Evolutionary conservation across 2,113 vertebrate species (phyloP).

Genomic region (Podarcis muralis): DNA sequence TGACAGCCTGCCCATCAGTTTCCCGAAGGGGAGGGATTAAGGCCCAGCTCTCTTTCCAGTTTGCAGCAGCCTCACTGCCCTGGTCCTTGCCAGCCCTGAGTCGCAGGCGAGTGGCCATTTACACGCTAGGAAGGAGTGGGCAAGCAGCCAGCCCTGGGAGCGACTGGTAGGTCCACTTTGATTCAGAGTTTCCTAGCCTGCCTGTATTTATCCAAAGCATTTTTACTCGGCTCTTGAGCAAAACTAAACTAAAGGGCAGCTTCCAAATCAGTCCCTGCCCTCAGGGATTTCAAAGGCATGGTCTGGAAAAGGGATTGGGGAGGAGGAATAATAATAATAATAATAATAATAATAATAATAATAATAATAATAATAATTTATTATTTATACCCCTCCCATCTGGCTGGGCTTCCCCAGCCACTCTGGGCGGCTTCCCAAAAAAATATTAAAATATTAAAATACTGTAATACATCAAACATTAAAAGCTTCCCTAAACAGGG

Average conservation of each 20-base stretch:
- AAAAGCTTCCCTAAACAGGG: no score
- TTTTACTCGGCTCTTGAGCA: background rate
- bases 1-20: background rate
- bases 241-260: background rate
- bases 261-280: background rate
- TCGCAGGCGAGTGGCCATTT: background rate
- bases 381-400: no score
- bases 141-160: slow-evolving; percentile 4
- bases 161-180: slow-evolving; percentile 40
- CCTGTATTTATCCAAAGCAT: background rate
- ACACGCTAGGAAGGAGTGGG: background rate
- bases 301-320: no score
- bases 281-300: no score
- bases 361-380: no score
- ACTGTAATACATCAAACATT: no score
- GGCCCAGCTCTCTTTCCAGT: background rate
- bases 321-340: no score
- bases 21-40: background rate
- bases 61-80: background rate
- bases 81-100: background rate
- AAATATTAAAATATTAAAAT: no score
- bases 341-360: no score
- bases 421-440: no score
- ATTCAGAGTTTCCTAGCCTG: background rate
- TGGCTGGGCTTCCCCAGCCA: no score